phyloP scores from a whole-genome alignment of 2,113 vertebrate species.

The Echinops telfairi region DNA sequence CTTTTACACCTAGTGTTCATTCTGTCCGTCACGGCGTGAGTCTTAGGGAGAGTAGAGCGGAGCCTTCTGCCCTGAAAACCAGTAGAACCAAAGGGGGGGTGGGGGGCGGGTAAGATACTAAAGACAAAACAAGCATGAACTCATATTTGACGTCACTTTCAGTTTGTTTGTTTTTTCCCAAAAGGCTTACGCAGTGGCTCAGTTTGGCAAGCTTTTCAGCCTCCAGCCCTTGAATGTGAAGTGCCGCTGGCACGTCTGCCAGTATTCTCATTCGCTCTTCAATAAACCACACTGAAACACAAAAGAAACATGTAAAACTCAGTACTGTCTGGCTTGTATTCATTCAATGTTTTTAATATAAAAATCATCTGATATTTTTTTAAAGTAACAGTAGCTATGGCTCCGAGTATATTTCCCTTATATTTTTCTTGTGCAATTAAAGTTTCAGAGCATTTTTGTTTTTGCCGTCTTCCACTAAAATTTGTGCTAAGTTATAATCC shows the following conservation, averaged over 20 bases:
- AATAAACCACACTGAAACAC: conserved; percentile 91
- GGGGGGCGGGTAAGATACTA: conserved; percentile 61
- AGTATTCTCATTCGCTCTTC: conserved; percentile 89
- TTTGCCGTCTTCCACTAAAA: conserved; percentile 59
- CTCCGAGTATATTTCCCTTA: conserved; percentile 39
- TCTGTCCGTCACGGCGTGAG: conserved; percentile 86
- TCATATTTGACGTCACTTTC: conserved; percentile 83
- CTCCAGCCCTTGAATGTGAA: conserved; percentile 91
- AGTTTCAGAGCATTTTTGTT: conserved; percentile 74
- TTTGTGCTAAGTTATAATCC: conserved; percentile 70
- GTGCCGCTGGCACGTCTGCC: conserved; percentile 90
- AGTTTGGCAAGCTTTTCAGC: conserved; percentile 85
- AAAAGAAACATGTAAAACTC: conserved; percentile 86
- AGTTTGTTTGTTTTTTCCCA: conserved; percentile 71
- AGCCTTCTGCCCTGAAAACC: conserved; percentile 83
- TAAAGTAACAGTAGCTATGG: conserved; percentile 57
- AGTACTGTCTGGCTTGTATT: conserved; percentile 87
- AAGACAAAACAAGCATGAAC: conserved; percentile 84
- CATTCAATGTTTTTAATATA: conserved; percentile 81
- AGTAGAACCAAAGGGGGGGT: conserved; percentile 81
- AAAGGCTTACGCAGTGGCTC: conserved; percentile 84
- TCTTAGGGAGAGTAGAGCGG: conserved; percentile 83
- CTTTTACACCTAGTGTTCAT: conserved; percentile 85
- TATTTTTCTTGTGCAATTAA: conserved; percentile 70
- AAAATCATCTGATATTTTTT: conserved; percentile 78